Conservation (phyloP, 2,113 vertebrate species). For the Smithornis capensis region DNA sequence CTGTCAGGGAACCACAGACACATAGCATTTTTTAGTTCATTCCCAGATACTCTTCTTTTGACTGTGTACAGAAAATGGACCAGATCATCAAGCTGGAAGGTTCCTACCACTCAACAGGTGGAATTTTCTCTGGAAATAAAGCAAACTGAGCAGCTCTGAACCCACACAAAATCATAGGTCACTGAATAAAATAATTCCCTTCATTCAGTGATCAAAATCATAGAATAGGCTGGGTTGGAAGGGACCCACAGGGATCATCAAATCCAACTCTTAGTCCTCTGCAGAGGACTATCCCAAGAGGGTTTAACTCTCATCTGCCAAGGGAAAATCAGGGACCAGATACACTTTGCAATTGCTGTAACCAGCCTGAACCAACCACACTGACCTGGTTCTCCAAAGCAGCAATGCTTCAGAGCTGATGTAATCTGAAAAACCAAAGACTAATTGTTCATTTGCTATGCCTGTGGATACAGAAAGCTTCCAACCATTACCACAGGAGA, state of each 20-base stretch:
- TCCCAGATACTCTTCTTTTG: not conserved
- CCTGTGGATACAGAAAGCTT: not conserved
- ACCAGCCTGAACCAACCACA: not conserved
- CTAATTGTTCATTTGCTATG: slow-evolving; percentile 13
- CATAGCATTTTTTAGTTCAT: not conserved
- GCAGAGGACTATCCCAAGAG: not conserved
- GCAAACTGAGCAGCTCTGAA: not conserved
- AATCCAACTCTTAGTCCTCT: too few relatives aligned
- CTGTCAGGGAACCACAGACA: not conserved
- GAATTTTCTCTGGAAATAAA: not conserved
- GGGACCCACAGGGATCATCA: too few relatives aligned
- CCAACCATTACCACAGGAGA: not conserved
- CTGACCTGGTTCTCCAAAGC: not conserved
- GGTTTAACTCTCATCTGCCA: not conserved
- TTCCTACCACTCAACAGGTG: not conserved
- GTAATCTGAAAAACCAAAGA: not conserved
- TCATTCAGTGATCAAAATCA: not conserved
- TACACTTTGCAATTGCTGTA: not conserved
- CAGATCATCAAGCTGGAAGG: not conserved
- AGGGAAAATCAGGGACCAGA: not conserved
- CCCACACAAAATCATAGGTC: not conserved
- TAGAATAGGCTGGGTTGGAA: too few relatives aligned
- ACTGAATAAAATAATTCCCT: not conserved
- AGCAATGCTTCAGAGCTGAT: not conserved
- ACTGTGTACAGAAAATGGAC: not conserved